These are phyloP conservation scores for Linyphia triangularis DNA, from an alignment of 2,888 invertebrate genomes.

Conservation along the genomic window DNA sequence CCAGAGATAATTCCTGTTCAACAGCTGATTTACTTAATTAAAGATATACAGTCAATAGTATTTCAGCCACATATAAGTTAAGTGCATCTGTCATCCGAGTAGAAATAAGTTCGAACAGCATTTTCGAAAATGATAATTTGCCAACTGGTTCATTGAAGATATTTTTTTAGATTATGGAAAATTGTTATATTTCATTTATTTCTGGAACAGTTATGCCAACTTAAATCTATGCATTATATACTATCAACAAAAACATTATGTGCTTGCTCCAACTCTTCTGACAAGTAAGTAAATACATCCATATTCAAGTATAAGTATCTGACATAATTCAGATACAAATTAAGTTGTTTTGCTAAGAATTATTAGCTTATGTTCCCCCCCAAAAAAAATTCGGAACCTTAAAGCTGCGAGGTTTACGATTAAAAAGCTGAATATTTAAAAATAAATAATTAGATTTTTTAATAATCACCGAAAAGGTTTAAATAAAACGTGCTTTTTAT, in stretches of 20 bases:
- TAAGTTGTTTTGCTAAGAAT: too few species aligned
- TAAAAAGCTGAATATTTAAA: too few species aligned
- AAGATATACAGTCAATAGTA: neutral
- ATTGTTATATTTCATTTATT: neutral
- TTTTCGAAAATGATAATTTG: neutral
- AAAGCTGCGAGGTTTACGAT: too few species aligned
- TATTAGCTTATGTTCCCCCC: too few species aligned
- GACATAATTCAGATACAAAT: too few species aligned
- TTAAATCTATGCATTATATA: constrained; percentile 52
- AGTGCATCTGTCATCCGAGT: neutral
- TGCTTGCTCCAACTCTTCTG: constrained; percentile 35
- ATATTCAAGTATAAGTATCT: too few species aligned
- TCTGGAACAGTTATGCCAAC: neutral
- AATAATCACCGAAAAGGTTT: too few species aligned
- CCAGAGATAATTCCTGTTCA: neutral
- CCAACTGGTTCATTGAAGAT: neutral
- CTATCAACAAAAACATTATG: constrained; percentile 16
- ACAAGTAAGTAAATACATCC: constrained; percentile 38
- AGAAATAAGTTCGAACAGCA: neutral
- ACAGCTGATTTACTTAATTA: neutral
- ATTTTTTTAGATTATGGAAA: neutral
- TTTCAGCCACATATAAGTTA: neutral
- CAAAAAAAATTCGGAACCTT: too few species aligned
- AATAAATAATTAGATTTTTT: too few species aligned
- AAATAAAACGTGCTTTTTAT: too few species aligned